Evolutionary conservation across 2,113 vertebrate genomes (phyloP).

Genomic region (Puntigrus tetrazona): DNA sequence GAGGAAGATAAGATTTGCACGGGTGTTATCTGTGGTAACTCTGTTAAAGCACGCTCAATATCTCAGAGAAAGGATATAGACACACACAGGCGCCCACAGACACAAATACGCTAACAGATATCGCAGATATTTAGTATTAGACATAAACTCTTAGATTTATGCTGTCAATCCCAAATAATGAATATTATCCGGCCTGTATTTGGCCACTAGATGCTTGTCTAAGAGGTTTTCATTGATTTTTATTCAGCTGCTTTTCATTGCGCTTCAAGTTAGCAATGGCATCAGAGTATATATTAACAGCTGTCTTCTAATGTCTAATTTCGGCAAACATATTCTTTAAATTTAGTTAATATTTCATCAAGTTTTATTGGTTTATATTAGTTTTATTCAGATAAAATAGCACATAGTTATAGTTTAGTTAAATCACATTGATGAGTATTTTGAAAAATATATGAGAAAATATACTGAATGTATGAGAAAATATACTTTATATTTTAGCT

Average conservation of each 20-base stretch:
- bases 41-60: conserved; percentile 29
- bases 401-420: background rate
- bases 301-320: background rate
- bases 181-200: background rate
- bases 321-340: background rate
- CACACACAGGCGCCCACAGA: conserved; percentile 5
- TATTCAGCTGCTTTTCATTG: background rate
- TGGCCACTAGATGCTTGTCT: background rate
- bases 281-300: background rate
- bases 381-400: background rate
- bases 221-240: background rate
- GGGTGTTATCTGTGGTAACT: conserved; percentile 53
- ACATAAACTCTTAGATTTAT: background rate
- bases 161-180: background rate
- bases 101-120: conserved; percentile 37
- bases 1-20: conserved; percentile 50
- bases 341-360: background rate
- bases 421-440: background rate
- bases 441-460: too few relatives aligned
- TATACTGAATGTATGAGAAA: too few relatives aligned
- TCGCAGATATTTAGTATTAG: conserved; percentile 25
- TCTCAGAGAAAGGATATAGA: conserved; percentile 48
- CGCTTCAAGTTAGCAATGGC: background rate
- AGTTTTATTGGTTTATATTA: background rate
- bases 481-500: too few relatives aligned